Percentiles rank a stretch among this genome's conserved stretches.
These are phyloP conservation scores for Aphrocallistes beatrix DNA, from an alignment of 37 sponge, comb jelly and placozoan genomes.

Conservation along the genomic window DNA sequence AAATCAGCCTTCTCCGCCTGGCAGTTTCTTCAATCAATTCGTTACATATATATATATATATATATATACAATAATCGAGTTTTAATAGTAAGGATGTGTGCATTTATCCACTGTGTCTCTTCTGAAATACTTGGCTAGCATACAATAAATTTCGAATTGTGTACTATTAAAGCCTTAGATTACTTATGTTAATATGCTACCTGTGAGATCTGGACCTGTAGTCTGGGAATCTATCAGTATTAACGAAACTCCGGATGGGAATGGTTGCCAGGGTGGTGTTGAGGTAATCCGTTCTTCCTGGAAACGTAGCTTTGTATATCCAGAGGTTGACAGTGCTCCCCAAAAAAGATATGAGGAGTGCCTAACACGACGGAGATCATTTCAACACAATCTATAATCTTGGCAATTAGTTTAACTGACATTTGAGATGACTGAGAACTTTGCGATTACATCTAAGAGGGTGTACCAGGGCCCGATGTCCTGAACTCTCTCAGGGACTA, in stretches of 20 bases:
- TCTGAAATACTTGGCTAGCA: too few relatives aligned
- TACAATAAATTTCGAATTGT: too few relatives aligned
- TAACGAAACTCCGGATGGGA: neutral
- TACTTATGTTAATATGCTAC: neutral
- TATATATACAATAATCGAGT: too few relatives aligned
- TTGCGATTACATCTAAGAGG: conserved; percentile 65
- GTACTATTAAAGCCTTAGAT: neutral
- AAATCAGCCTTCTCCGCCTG: too few relatives aligned
- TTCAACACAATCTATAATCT: neutral
- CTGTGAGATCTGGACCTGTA: neutral
- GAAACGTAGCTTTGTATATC: neutral
- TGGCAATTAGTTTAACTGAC: conserved; percentile 27
- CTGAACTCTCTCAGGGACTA: neutral
- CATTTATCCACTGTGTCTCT: too few relatives aligned
- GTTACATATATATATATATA: too few relatives aligned
- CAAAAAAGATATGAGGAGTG: neutral
- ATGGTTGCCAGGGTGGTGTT: neutral
- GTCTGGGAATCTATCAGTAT: neutral
- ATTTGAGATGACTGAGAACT: conserved; percentile 77
- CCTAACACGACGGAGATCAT: neutral
- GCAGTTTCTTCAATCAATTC: too few relatives aligned
- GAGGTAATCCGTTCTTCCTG: neutral
- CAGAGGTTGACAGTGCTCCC: neutral
- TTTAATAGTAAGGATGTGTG: too few relatives aligned
- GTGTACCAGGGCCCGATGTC: conserved; percentile 62